Evolutionary conservation across 2,888 invertebrate species (phyloP), one percentile per base, ranked within the genome.

Genomic region (Caenorhabditis panamensis): DNA sequence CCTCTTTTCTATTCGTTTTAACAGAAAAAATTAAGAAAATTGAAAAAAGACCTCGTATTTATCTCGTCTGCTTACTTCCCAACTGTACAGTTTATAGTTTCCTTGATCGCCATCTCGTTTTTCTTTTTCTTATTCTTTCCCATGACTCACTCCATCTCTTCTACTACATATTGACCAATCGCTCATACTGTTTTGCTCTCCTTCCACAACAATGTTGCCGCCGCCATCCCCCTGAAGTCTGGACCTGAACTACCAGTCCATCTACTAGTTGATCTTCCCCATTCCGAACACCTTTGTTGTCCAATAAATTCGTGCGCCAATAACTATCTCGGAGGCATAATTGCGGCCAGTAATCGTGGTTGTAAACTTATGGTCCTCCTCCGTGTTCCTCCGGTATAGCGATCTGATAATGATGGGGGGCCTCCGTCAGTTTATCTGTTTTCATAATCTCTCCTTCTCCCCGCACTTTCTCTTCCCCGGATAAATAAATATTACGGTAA

Each of bases 401-500:
- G 61, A 66, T 75, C 75, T 75, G 75, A 75, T 75, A 75, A 66
- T 75, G 37, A 66, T 41, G 49, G 47, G 56, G 56, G 72, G 44
- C 37, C 63, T 31, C 54, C 51, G 67, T 36, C 41, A 37, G 47
- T 71, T 72, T 75, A 75, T 75, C 75, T 75, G 75, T 75, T 75
- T 75, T 75, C 75, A 59, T 75, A 66, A 75, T 75, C 75, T 73
- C 18, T 51, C 20, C n/a, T 31, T 24, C 61, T 47, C 41, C 31
- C 31, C 53, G 47, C 47, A 59, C 62, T 63, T 54, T 72, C 71
- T 71, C 61, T 61, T 26, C 24, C n/a, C 64, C 47, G 75, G 75
- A 75, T 75, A 66, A 75, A 75, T 75, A 75, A 75, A 75, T 75
- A 75, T 75, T 75, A 75, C 75, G 66, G 75, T 75, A 75, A 66